Conservation (phyloP, 2,797 vertebrate species). For the Lithobates sylvaticus region DNA sequence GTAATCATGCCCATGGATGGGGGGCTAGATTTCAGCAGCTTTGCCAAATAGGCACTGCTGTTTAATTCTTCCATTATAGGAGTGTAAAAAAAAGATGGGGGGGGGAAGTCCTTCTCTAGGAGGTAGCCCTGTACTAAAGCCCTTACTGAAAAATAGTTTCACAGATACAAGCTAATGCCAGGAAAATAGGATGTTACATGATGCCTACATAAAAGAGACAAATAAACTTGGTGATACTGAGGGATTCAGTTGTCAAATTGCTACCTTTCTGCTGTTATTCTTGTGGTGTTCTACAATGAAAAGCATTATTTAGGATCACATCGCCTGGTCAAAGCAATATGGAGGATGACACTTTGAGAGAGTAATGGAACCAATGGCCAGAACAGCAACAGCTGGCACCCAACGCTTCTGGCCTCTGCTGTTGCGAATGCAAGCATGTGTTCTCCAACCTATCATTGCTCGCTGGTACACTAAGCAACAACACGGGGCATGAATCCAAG, state of each 20-base stretch:
- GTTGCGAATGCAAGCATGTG: not conserved
- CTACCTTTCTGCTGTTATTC: not conserved
- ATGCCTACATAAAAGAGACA: not conserved
- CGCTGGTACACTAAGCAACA: not conserved
- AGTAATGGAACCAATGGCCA: too few relatives aligned
- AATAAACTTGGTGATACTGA: not conserved
- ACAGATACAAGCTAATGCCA: not conserved
- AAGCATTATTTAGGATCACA: too few relatives aligned
- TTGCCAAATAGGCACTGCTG: conserved; percentile 80
- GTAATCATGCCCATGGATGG: conserved; percentile 81
- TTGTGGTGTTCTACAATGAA: not conserved
- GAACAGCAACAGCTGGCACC: too few relatives aligned
- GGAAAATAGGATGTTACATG: not conserved
- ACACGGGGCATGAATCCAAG: too few relatives aligned
- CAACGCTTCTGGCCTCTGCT: not conserved
- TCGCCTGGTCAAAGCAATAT: too few relatives aligned
- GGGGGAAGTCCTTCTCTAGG: conserved; percentile 83
- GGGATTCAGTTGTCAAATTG: too few relatives aligned
- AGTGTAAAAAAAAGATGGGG: conserved; percentile 69
- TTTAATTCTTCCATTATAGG: conserved; percentile 85
- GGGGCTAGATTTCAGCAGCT: conserved; percentile 78
- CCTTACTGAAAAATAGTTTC: not conserved
- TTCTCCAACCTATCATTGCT: not conserved
- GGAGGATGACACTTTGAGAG: too few relatives aligned
- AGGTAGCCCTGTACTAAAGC: conserved; percentile 76